Conservation (phyloP, 2,113 vertebrate species). For the Sylvicapra grimmia region DNA sequence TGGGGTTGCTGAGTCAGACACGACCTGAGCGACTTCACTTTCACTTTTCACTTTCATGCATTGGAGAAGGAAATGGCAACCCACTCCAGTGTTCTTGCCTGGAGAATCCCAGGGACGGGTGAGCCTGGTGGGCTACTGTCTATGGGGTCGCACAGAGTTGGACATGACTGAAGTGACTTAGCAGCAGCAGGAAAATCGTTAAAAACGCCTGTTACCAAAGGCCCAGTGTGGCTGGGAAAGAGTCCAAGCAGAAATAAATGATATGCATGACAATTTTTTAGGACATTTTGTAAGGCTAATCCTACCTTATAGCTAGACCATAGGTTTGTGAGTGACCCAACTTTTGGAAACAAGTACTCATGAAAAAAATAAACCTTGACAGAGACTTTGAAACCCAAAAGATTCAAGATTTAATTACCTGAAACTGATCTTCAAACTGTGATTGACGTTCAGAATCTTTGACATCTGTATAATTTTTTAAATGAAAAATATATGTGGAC, state of each 20-base stretch:
- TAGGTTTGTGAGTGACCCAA: neutral
- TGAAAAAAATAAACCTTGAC: neutral
- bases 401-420: neutral
- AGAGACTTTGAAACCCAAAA: neutral
- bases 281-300: neutral
- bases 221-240: neutral
- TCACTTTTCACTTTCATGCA: too few species aligned
- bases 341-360: neutral
- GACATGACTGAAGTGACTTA: too few species aligned
- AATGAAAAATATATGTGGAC: neutral
- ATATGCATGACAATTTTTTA: neutral
- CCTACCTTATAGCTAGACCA: neutral
- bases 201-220: neutral
- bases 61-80: too few species aligned
- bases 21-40: too few species aligned
- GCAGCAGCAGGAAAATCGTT: neutral
- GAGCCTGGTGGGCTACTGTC: too few species aligned
- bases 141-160: too few species aligned
- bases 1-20: too few species aligned
- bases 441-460: neutral
- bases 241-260: neutral
- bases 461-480: neutral
- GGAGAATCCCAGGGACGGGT: too few species aligned
- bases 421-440: neutral
- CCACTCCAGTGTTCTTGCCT: too few species aligned